Evolutionary conservation across 2,797 vertebrate genomes (phyloP).

Genomic region (Pitangus sulphuratus): DNA sequence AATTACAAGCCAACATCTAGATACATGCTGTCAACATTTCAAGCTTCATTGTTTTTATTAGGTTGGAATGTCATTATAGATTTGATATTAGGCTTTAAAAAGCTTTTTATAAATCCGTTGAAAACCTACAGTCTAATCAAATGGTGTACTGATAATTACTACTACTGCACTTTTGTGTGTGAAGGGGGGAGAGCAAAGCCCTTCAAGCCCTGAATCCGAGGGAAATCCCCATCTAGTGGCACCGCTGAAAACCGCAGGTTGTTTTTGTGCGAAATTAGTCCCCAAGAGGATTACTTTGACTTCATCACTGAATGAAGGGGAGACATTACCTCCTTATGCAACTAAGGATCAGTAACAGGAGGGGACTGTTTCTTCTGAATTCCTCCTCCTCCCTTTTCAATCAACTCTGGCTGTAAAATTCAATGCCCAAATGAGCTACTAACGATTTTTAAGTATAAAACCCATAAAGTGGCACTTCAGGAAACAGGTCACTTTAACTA

Average conservation of each 20-base stretch:
- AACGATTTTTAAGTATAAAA: background rate
- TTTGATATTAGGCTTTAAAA: conserved; percentile 61
- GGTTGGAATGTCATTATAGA: conserved; percentile 42
- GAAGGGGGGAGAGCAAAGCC: conserved; percentile 27
- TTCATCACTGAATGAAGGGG: conserved; percentile 67
- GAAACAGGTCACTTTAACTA: background rate
- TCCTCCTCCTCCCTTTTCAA: background rate
- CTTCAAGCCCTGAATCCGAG: conserved; percentile 40
- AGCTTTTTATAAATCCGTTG: conserved; percentile 39
- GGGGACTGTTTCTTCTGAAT: conserved; percentile 36
- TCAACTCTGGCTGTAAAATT: background rate
- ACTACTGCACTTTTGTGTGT: conserved; percentile 14
- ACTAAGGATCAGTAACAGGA: conserved; percentile 52
- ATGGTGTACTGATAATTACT: conserved; percentile 67
- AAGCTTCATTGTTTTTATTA: conserved; percentile 72
- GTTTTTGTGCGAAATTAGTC: conserved; percentile 77
- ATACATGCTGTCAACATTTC: conserved; percentile 65
- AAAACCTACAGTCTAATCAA: conserved; percentile 69
- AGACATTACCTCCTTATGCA: conserved; percentile 67
- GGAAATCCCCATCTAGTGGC: conserved; percentile 78
- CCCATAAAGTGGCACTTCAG: background rate
- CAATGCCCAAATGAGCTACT: background rate
- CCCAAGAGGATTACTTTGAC: conserved; percentile 76
- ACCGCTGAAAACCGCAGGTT: conserved; percentile 73
- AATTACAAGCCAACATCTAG: conserved; percentile 67